These are phyloP conservation scores for Ichneumon xanthorius DNA, from an alignment of 2,888 invertebrate species.

Conservation along the genomic window DNA sequence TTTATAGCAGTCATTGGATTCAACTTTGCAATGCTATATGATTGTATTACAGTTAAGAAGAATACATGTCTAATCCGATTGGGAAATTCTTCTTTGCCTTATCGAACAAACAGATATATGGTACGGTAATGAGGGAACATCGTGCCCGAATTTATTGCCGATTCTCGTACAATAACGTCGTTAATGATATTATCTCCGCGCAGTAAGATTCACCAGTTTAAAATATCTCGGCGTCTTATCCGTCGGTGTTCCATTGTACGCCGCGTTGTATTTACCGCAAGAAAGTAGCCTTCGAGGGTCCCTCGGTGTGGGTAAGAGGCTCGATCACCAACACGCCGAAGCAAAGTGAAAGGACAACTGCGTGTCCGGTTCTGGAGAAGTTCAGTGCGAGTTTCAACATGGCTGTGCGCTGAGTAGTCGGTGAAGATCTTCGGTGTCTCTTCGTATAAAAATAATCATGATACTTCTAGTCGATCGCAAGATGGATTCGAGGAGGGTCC, in stretches of 20 bases:
- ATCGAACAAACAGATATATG: neutral
- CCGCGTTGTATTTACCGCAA: neutral
- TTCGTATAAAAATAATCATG: slow-evolving; percentile 6
- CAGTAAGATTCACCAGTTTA: neutral
- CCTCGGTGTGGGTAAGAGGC: slow-evolving; percentile 20
- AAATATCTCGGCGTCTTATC: neutral
- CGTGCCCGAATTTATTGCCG: neutral
- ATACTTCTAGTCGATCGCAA: slow-evolving; percentile 49
- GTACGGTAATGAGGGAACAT: neutral
- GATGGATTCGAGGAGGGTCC: slow-evolving; percentile 69
- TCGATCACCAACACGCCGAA: slow-evolving; percentile 47
- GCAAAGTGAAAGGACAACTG: slow-evolving; percentile 71
- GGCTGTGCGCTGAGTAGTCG: slow-evolving; percentile 74
- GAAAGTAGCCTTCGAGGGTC: slow-evolving; percentile 14
- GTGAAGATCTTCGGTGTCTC: slow-evolving; percentile 41
- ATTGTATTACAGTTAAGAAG: neutral
- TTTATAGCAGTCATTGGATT: neutral
- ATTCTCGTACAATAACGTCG: neutral
- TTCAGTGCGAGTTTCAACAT: slow-evolving; percentile 78
- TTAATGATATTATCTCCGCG: neutral
- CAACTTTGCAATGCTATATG: neutral
- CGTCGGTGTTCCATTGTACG: neutral
- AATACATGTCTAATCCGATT: neutral
- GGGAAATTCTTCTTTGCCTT: neutral
- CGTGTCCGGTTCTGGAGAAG: slow-evolving; percentile 69